Base-by-base conservation (phyloP, 1,140 invertebrate genomes). In the Rhopalosiphum padi region DNA sequence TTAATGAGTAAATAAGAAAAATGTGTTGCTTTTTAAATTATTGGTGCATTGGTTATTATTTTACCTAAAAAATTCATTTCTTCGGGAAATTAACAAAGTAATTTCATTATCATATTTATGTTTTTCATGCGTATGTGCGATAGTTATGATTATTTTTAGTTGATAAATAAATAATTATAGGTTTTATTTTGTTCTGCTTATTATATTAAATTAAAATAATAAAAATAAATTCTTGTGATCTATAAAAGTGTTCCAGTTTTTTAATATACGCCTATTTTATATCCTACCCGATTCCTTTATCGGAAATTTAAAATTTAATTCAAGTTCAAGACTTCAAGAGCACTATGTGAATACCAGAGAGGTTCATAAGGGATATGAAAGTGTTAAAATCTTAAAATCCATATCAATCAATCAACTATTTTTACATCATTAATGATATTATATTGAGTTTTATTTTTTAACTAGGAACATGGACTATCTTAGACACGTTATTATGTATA, bases 151-250 rank as follows among this genome's bases (percentile, higher is more conserved):
- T 92, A 83, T 86, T 93, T 92, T 93, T 83, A 85, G 48, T 85
- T 93, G 82, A 46, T 93, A 93, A 86, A 85, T 92, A 92, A 83
- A 93, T 93, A 35, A 92, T 92, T 35, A 21, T 93, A 83, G 91
- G 35, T 93, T 93, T 93, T 93, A 93, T 55, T 93, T 93, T 93
- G 82, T 35, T 85, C 48, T 86, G 82, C 82, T 93, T 93, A 93
- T 93, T 93, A 37, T 51, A 51, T 51, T 51, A 51, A 51, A 51
- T 86, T n/a, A 68, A 41, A 91, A 91, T 91, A 91, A 91, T 82
- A 77, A 91, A 91, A 77, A 82, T 43, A 82, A 48, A 83, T 77
- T 77, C 46, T 91, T 48, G 46, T 83, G 60, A 91, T 48, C 60
- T 83, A 91, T 82, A 23, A n/a, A 82, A 35, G 11, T 91, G 18